Evolutionary conservation across 1,140 invertebrate genomes (phyloP).

Genomic region (Drosophila aff.): DNA sequence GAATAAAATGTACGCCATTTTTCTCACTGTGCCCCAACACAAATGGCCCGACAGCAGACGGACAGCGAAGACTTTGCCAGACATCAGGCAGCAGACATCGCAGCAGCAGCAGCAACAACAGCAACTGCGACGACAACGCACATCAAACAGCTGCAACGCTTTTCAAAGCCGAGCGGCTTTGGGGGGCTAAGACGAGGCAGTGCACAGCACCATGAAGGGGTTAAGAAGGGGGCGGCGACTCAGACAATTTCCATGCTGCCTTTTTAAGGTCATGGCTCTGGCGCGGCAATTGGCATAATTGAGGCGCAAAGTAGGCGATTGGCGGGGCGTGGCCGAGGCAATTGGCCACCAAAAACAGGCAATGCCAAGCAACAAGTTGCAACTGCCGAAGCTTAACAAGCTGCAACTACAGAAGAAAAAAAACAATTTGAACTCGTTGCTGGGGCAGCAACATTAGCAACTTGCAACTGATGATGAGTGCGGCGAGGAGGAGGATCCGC

Average conservation of each 20-base stretch:
- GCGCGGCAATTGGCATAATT: slow-evolving; percentile 79
- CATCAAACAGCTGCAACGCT: slow-evolving; percentile 66
- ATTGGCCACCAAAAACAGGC: slow-evolving; percentile 51
- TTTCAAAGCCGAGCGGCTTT: slow-evolving; percentile 22
- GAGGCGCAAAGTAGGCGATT: slow-evolving; percentile 76
- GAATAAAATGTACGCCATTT: not conserved
- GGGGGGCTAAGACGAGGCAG: slow-evolving; percentile 6
- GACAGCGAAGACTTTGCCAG: slow-evolving; percentile 35
- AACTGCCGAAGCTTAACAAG: slow-evolving; percentile 35
- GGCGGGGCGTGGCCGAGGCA: slow-evolving; percentile 50
- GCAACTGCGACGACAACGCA: slow-evolving; percentile 45
- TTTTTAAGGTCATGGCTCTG: slow-evolving; percentile 80
- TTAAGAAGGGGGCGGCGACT: slow-evolving; percentile 21
- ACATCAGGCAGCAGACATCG: slow-evolving; percentile 20
- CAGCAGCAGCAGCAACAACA: slow-evolving; percentile 7
- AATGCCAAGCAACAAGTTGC: slow-evolving; percentile 60
- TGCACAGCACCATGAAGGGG: slow-evolving; percentile 2
- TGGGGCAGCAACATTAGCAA: slow-evolving; percentile 20
- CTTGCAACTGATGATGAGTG: slow-evolving; percentile 22
- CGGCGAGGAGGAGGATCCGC: not conserved
- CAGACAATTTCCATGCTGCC: slow-evolving; percentile 81
- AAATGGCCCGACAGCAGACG: slow-evolving; percentile 38
- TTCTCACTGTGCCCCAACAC: slow-evolving; percentile 13
- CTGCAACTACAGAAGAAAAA: not conserved
- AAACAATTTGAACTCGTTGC: slow-evolving; percentile 31